These are phyloP conservation scores for Erebia palarica DNA, from an alignment of 2,888 invertebrate genomes.

Conservation along the genomic window DNA sequence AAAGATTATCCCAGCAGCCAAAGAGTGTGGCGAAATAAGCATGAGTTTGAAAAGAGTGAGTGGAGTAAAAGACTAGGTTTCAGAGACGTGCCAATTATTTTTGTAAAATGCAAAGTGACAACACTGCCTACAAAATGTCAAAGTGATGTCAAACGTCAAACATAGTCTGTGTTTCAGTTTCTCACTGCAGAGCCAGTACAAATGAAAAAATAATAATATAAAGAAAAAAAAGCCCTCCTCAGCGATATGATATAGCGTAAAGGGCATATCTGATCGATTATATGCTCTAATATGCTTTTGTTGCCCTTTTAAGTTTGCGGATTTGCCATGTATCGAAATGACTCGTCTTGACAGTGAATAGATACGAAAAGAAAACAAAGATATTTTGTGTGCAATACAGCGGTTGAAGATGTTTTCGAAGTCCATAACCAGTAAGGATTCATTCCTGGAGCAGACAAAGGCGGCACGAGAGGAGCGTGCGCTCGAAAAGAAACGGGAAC, in stretches of 20 bases:
- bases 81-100: no score
- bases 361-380: constrained; percentile 63
- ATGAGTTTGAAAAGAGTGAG: no score
- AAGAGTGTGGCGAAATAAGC: no score
- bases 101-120: no score
- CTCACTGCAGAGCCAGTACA: neutral
- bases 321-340: constrained; percentile 39
- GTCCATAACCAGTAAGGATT: constrained; percentile 84
- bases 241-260: constrained; percentile 26
- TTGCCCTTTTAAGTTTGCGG: constrained; percentile 31
- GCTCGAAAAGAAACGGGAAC: constrained; percentile 90
- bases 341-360: constrained; percentile 53
- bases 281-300: constrained; percentile 28
- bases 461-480: constrained; percentile 95
- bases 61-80: no score
- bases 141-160: neutral
- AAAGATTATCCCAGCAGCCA: no score
- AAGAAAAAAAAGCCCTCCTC: constrained; percentile 6
- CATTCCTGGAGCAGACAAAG: constrained; percentile 94
- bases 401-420: constrained; percentile 67
- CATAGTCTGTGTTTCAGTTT: neutral
- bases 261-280: constrained; percentile 8
- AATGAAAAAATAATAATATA: constrained; percentile 9
- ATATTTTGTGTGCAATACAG: constrained; percentile 47
- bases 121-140: neutral